Conservation (phyloP, 2,888 invertebrate genomes). For the Campaea margaritaria region DNA sequence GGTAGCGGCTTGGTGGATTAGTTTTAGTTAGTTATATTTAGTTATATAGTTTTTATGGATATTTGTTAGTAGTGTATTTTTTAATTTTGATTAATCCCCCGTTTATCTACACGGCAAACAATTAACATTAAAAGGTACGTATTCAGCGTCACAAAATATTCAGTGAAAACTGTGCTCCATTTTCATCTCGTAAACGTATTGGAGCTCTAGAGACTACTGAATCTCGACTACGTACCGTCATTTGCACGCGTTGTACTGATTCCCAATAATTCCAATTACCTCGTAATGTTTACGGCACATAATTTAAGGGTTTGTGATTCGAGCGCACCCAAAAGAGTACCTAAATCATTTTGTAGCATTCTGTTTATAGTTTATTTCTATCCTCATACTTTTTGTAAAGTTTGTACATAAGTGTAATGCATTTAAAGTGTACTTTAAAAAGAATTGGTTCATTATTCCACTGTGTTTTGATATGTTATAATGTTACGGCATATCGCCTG, state of each 20-base stretch:
- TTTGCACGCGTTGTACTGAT: slow-evolving; percentile 58
- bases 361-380: slow-evolving; percentile 7
- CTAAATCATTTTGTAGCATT: slow-evolving; percentile 17
- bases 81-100: too few relatives aligned
- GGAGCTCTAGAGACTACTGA: slow-evolving; percentile 48
- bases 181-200: slow-evolving; percentile 54
- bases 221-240: slow-evolving; percentile 47
- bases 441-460: too few relatives aligned
- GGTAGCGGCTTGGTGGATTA: too few relatives aligned
- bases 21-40: too few relatives aligned
- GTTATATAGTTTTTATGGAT: too few relatives aligned
- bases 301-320: slow-evolving; percentile 21
- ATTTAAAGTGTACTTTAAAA: too few relatives aligned
- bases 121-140: slow-evolving; percentile 3
- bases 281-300: slow-evolving; percentile 39
- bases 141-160: not conserved
- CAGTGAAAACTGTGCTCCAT: slow-evolving; percentile 36
- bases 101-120: too few relatives aligned
- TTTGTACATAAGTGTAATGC: not conserved
- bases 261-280: slow-evolving; percentile 51
- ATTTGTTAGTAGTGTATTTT: too few relatives aligned
- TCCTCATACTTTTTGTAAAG: too few relatives aligned
- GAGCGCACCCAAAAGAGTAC: slow-evolving; percentile 9
- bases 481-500: too few relatives aligned
- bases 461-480: too few relatives aligned